Conservation (phyloP, 2,797 vertebrate species). For the Pteropus rufus region DNA sequence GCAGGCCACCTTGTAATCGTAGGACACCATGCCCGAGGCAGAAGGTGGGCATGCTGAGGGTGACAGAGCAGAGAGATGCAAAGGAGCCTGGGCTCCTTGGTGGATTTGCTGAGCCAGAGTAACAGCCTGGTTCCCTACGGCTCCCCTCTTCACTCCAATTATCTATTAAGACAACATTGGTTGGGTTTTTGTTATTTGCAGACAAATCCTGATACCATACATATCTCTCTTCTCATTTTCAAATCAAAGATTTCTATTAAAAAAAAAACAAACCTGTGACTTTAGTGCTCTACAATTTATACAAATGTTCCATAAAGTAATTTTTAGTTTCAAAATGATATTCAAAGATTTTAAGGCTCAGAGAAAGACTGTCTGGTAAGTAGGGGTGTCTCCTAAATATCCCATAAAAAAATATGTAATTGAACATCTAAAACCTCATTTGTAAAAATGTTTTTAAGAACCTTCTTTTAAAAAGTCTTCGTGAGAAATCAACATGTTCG, state of each 20-base stretch:
- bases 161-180: neutral
- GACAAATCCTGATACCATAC: neutral
- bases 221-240: neutral
- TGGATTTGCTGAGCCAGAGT: neutral
- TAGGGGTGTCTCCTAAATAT: neutral
- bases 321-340: constrained; percentile 28
- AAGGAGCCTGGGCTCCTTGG: neutral
- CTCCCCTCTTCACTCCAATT: too few species aligned
- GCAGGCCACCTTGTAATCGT: neutral
- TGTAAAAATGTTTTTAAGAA: neutral
- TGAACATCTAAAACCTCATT: neutral
- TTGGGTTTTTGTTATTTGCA: neutral
- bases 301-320: neutral
- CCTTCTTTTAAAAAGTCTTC: neutral
- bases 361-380: neutral
- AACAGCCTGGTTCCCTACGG: neutral
- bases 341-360: neutral
- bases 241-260: neutral
- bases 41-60: neutral
- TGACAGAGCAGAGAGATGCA: neutral
- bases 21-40: neutral
- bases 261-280: neutral
- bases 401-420: constrained; percentile 3
- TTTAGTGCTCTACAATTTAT: neutral
- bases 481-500: neutral